Base-by-base conservation (phyloP, 2,797 vertebrate species). In the Enteromius trimaculatus region DNA sequence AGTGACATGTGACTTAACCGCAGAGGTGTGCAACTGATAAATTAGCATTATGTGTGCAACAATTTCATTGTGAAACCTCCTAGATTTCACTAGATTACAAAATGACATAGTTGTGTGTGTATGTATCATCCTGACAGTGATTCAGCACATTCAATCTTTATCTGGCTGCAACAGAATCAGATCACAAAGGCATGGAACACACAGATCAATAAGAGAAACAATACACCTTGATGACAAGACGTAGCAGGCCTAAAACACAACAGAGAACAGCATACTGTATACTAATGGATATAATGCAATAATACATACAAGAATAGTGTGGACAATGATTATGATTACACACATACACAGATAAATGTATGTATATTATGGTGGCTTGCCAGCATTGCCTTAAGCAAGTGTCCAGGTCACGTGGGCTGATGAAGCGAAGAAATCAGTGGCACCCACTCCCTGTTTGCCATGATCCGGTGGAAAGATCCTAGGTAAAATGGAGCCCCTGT, bases 141-240 rank as follows among this genome's bases (percentile, higher is more conserved):
- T 77, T 77, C 37, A 62, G 75, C 55, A 26, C 21, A 31, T 21
- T 58, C 39, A 39, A 75, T 51, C 6, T 37, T 51, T 62, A 64
- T 60, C 70, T 44, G 55, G 55, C 21, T 23, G 34, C 17, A 64
- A 64, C 2, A 71, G 53, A 76, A 26, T 62, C 75, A 62, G 37
- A 62, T 77, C 75, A 62, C 55, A 75, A 39, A 75, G 72, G 58
- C 31, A 55, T 55, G 34, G 16, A 44, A 77, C 44, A 77, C 53
- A 77, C 55, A 29, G 55, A 77, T 62, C 75, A 77, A 77, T 62
- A 75, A 6, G 34, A 77, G 75, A 77, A 77, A 77, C 53, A 62
- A 60, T 44, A 77, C 55, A 44, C 75, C 55, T 29, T 26, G 34
- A 58, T 76, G 51, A 76, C 51, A 55, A 75, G 51, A 75, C 11